Percentiles rank a stretch among this genome's conserved stretches.
phyloP scores from a whole-genome alignment of 2,888 invertebrate genomes.

The Sericinus montela region DNA sequence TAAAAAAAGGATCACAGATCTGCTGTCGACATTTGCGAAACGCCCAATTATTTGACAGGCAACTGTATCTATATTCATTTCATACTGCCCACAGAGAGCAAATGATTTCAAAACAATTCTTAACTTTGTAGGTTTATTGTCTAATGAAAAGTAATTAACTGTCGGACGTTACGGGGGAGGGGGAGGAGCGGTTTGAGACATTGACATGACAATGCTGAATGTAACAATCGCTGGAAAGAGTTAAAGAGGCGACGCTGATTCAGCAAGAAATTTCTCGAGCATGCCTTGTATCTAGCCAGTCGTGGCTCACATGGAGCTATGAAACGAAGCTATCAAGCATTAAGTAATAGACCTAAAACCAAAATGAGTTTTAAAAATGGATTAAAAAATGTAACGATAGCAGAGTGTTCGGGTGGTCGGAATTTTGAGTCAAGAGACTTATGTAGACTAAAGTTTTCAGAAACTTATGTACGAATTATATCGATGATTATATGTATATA shows the following conservation, averaged over 20 bases:
- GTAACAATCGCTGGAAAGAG: conserved; percentile 72
- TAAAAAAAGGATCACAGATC: too few species aligned
- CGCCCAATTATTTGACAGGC: too few species aligned
- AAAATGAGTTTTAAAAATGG: too few species aligned
- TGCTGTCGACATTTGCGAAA: too few species aligned
- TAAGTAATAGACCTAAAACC: too few species aligned
- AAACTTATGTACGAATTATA: too few species aligned
- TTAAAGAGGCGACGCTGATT: conserved; percentile 73
- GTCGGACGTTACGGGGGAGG: conserved; percentile 29
- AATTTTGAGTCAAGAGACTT: too few species aligned
- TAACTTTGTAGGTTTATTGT: conserved; percentile 54
- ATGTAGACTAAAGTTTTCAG: too few species aligned
- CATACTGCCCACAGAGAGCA: background rate
- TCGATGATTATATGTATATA: too few species aligned
- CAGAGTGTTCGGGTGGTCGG: too few species aligned
- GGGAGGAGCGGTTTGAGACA: conserved; percentile 34
- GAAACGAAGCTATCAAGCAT: conserved; percentile 22
- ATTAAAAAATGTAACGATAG: too few species aligned
- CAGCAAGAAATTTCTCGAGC: conserved; percentile 61
- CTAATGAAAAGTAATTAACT: conserved; percentile 78
- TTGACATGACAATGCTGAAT: conserved; percentile 71
- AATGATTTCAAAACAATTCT: conserved; percentile 36
- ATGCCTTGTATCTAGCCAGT: conserved; percentile 55
- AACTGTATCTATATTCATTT: too few species aligned
- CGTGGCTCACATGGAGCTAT: conserved; percentile 23